Conservation (phyloP, 1,140 invertebrate genomes). For the Aphaenogaster ashmeadi region DNA sequence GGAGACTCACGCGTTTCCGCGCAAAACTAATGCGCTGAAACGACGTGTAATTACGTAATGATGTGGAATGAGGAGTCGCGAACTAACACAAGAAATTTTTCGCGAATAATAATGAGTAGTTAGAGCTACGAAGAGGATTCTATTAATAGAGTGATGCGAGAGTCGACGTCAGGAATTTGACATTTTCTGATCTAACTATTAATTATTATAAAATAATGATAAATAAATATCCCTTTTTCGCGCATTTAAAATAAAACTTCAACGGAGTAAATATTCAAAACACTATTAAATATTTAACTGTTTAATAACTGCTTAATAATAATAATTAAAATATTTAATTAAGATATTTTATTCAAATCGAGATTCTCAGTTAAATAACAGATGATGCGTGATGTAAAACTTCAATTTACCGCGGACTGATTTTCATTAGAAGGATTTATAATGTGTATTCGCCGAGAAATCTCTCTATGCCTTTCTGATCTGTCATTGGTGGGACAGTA, state of each 20-base stretch:
- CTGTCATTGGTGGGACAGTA: constrained; percentile 33
- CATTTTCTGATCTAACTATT: neutral
- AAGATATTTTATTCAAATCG: constrained; percentile 15
- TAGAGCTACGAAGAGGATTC: neutral
- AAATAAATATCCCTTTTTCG: neutral
- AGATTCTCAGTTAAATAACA: neutral
- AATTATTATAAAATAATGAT: neutral
- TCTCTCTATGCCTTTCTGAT: constrained; percentile 12
- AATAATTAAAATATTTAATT: neutral
- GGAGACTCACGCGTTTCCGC: neutral
- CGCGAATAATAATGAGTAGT: neutral
- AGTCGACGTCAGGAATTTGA: neutral
- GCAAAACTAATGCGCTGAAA: constrained; percentile 25
- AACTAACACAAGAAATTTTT: constrained; percentile 2
- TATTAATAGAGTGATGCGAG: constrained; percentile 9
- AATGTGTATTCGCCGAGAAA: neutral
- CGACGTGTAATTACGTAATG: constrained; percentile 45
- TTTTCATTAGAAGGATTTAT: neutral
- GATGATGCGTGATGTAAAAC: neutral
- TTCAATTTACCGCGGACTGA: neutral
- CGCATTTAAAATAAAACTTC: neutral
- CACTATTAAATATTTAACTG: neutral
- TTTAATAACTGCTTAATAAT: neutral
- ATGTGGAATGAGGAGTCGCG: constrained; percentile 24
- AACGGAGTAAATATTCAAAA: neutral